Evolutionary conservation across 2,888 invertebrate genomes (phyloP).

Genomic region (Pristionchus fissidentatus): DNA sequence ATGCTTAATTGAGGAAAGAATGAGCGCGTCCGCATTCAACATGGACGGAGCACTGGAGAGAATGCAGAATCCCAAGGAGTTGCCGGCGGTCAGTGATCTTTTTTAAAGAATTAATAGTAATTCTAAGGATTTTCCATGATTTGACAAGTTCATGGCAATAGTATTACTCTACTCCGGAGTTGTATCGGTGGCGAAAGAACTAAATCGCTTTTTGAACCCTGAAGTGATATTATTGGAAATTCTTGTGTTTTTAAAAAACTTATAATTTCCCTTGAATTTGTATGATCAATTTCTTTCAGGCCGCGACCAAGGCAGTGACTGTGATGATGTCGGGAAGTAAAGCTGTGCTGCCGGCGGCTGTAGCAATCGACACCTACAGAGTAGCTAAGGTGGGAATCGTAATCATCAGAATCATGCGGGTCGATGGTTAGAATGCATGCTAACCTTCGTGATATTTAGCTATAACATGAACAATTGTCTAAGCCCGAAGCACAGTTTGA

Average conservation of each 20-base stretch:
- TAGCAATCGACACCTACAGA: conserved; percentile 37
- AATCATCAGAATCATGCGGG: too few relatives aligned
- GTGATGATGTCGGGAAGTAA: conserved; percentile 23
- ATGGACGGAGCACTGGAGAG: conserved; percentile 43
- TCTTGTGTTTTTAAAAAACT: too few relatives aligned
- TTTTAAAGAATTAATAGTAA: neutral
- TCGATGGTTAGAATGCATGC: too few relatives aligned
- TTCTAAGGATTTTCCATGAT: neutral
- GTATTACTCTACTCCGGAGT: too few relatives aligned
- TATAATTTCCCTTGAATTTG: too few relatives aligned
- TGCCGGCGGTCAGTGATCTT: conserved; percentile 27
- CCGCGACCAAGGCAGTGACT: conserved; percentile 18
- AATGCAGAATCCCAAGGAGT: conserved; percentile 45
- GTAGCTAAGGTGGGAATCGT: conserved; percentile 1
- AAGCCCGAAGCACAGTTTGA: too few relatives aligned
- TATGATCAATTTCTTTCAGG: neutral
- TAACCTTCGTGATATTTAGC: too few relatives aligned
- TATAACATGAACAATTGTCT: too few relatives aligned
- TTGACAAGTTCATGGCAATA: too few relatives aligned
- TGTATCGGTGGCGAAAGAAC: too few relatives aligned
- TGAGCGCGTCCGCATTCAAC: neutral
- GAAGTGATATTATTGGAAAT: too few relatives aligned
- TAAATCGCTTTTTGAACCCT: too few relatives aligned
- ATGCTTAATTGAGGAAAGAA: neutral
- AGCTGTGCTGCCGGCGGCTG: conserved; percentile 31